Conservation (phyloP, 2,113 vertebrate species). For the Nothoprocta pentlandii region DNA sequence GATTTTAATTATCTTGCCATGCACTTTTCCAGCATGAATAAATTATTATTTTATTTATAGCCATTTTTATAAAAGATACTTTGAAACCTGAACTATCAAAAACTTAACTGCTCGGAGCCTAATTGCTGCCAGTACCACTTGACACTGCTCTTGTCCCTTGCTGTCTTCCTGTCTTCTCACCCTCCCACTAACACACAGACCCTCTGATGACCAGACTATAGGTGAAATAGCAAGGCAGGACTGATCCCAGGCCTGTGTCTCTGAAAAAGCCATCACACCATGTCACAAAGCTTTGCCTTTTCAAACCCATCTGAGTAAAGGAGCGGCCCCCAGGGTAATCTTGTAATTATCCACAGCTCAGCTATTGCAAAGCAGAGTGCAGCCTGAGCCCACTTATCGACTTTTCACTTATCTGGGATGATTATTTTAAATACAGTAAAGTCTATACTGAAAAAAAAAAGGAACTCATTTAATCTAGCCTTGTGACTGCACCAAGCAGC, state of each 20-base stretch:
- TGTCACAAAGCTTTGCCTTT: conserved; percentile 34
- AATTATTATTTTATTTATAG: conserved; percentile 28
- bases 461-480: neutral
- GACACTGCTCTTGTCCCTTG: neutral
- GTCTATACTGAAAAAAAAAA: neutral
- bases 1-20: conserved; percentile 45
- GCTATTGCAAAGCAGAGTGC: conserved; percentile 10
- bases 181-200: neutral
- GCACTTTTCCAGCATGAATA: conserved; percentile 18
- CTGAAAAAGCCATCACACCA: neutral
- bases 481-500: neutral
- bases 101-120: conserved; percentile 9
- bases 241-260: neutral
- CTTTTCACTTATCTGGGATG: conserved; percentile 28
- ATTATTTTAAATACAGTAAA: conserved; percentile 52
- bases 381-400: conserved; percentile 18
- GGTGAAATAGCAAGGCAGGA: neutral
- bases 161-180: neutral
- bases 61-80: neutral
- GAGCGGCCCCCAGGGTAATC: neutral
- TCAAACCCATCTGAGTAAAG: conserved; percentile 7
- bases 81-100: neutral
- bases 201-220: neutral
- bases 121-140: neutral
- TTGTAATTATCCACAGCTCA: conserved; percentile 52